phyloP scores from a whole-genome alignment of 2,888 invertebrate species.

The Endomychus coccineus region DNA sequence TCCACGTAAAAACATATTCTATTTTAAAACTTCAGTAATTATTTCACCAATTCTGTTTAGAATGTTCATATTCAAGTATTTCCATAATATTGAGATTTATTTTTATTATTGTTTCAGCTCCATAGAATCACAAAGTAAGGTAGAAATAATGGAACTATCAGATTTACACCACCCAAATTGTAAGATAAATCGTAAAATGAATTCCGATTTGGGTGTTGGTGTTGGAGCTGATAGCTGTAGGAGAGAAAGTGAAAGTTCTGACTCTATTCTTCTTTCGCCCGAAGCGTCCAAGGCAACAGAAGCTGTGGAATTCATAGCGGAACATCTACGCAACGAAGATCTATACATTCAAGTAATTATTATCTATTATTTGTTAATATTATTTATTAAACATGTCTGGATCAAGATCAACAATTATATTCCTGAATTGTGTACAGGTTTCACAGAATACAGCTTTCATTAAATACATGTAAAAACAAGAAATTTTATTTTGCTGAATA shows the following conservation, averaged over 20 bases:
- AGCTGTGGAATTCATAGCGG: constrained; percentile 97
- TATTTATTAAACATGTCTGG: no score
- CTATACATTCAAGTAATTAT: constrained; percentile 92
- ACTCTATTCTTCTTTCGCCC: constrained; percentile 81
- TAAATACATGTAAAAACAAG: no score
- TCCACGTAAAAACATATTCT: no score
- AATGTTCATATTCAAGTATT: no score
- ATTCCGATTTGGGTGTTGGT: constrained; percentile 56
- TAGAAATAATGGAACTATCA: constrained; percentile 89
- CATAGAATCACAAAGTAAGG: constrained; percentile 74
- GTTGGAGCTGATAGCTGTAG: constrained; percentile 60
- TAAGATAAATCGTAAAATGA: constrained; percentile 80
- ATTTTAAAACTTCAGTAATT: no score
- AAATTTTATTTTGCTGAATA: no score
- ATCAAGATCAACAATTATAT: no score
- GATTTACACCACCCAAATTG: constrained; percentile 95
- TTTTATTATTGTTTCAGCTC: constrained; percentile 46
- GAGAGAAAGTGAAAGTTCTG: constrained; percentile 85
- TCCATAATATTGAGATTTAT: no score
- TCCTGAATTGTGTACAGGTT: no score
- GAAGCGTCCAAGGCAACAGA: constrained; percentile 95
- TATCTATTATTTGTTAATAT: no score
- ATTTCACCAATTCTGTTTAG: no score
- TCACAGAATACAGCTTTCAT: no score
- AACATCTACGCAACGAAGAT: constrained; percentile 96